These are phyloP conservation scores for Morbakka virulenta DNA, from an alignment of 30 jellyfish, hydroid and myxozoan genomes.

Conservation along the genomic window DNA sequence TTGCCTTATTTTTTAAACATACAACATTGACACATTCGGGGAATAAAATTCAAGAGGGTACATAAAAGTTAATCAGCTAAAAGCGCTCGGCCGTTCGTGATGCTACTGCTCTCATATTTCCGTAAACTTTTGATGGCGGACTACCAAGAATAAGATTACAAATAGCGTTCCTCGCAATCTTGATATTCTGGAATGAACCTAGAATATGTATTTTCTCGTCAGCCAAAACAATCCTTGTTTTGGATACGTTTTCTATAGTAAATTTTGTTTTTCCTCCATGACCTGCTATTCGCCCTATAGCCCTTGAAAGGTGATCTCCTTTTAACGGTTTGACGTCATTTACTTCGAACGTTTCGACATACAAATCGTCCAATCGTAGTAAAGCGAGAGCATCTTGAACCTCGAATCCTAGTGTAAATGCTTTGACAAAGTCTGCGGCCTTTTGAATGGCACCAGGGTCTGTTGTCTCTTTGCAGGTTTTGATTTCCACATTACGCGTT, in stretches of 20 bases:
- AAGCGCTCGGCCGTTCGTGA: constrained; percentile 90
- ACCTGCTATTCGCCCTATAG: constrained; percentile 99
- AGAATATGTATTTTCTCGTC: constrained; percentile 93
- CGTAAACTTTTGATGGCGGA: constrained; percentile 97
- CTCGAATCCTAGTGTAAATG: constrained; percentile 96
- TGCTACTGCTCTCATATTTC: constrained; percentile 99
- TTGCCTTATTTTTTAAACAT: too few species aligned
- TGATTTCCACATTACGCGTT: constrained; percentile 80
- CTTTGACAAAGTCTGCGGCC: constrained; percentile 99
- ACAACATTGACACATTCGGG: too few species aligned
- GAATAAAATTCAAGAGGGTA: too few species aligned
- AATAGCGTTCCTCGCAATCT: constrained; percentile 93
- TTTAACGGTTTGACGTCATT: constrained; percentile 93
- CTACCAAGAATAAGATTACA: constrained; percentile 96
- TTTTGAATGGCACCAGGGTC: constrained; percentile 95
- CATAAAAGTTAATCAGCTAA: too few species aligned
- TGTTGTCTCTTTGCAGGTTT: constrained; percentile 89
- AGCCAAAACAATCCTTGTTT: constrained; percentile 95
- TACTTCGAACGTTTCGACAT: constrained; percentile 86
- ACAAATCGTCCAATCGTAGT: constrained; percentile 87
- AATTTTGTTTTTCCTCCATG: constrained; percentile 97
- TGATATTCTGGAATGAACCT: constrained; percentile 94
- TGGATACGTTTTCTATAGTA: constrained; percentile 94
- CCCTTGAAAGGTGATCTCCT: constrained; percentile 99
- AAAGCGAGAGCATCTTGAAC: constrained; percentile 94